Base-by-base conservation (phyloP, 2,888 invertebrate genomes). In the Dynastes tityus region DNA sequence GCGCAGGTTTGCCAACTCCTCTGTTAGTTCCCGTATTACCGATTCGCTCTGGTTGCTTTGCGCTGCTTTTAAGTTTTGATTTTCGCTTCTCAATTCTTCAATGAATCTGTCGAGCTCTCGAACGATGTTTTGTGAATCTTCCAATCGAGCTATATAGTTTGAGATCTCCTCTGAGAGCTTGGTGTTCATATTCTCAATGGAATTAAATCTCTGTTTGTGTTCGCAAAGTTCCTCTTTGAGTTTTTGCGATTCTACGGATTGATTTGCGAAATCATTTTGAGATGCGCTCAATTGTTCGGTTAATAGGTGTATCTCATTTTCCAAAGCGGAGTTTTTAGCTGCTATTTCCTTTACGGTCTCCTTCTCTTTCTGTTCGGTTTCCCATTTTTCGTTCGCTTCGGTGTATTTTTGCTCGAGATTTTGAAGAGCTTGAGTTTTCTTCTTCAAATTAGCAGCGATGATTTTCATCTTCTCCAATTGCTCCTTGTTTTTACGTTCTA, bases 381-480 rank as follows among this genome's bases (percentile, higher is more conserved):
- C 85, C 85, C 86, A 86, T 79, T 86, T 87, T 82, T 87, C 85
- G 80, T 84, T 84, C n/a, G 85, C 82, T 45, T 83, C 84, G 11
- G 82, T 82, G 76, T 85, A 89, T 82, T 90, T 92, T 64, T 87
- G 86, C 88, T 95, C 94, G 51, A 95, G 87, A 81, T 95, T 94
- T 51, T 91, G 89, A 82, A 92, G 93, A 80, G 92, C 90, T 0
- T 90, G 86, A 0, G 92, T 90, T 85, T 95, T 95, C 85, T 94
- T 95, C 87, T 95, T 96, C 9, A 95, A 89, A 84, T 92, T 94
- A 0, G 93, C 91, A 0, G 95, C 95, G 84, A 94, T 92, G 84
- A 95, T 95, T 85, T 95, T 96, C 85, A 95, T 90, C 87, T 95
- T 95, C 78, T 95, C 95, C 76, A 94, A 87, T 80, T 94, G 92